Evolutionary conservation across 2,797 vertebrate species (phyloP).

Genomic region (Uromys caudimaculatus): DNA sequence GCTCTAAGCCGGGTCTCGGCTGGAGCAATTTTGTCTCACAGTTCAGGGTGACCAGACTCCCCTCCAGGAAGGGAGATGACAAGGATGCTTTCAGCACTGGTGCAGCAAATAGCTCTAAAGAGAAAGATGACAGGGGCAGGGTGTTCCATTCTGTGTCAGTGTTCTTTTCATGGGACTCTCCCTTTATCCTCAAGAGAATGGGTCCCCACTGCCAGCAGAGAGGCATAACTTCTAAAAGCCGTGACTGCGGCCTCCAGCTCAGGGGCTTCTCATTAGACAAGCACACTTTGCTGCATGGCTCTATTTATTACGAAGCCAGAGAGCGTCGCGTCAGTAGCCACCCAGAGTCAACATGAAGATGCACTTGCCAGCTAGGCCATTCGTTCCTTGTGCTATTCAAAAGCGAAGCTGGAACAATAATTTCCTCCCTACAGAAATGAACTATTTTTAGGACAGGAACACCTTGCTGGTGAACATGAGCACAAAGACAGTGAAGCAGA

Average conservation of each 20-base stretch:
- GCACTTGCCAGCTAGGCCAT: neutral
- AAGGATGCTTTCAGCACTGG: slow-evolving; percentile 51
- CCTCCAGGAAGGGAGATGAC: neutral
- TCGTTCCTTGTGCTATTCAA: neutral
- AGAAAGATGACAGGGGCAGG: neutral
- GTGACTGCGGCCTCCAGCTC: neutral
- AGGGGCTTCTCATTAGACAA: neutral
- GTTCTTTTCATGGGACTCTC: neutral
- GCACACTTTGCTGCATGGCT: neutral
- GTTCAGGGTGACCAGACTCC: slow-evolving; percentile 58
- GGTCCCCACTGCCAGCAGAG: neutral
- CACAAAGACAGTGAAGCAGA: neutral
- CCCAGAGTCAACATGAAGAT: neutral
- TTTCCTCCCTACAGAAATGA: neutral
- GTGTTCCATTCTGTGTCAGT: neutral
- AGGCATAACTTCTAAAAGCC: neutral
- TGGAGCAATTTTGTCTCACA: slow-evolving; percentile 65
- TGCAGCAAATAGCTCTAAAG: slow-evolving; percentile 74
- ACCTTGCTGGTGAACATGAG: neutral
- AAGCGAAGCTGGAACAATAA: neutral
- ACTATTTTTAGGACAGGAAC: neutral
- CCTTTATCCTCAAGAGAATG: neutral
- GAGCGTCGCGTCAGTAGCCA: neutral
- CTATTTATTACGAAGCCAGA: neutral
- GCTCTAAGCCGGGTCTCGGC: neutral